Evolutionary conservation across 2,113 vertebrate species (phyloP).

Genomic region (Mugil cephalus): DNA sequence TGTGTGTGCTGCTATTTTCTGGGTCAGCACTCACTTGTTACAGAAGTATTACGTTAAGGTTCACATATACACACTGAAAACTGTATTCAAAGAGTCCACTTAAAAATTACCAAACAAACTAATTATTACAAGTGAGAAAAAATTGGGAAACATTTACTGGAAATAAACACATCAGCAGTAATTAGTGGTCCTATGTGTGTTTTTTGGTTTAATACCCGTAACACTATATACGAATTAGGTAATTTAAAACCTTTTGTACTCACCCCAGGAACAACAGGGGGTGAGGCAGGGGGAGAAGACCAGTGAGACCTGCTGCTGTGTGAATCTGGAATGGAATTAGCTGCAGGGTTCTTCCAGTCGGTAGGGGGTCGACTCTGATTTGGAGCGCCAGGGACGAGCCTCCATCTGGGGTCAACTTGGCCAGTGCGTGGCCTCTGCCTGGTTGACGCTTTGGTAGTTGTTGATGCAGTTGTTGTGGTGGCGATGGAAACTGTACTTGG

Average conservation of each 20-base stretch:
- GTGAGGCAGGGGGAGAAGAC: constrained; percentile 30
- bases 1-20: constrained; percentile 27
- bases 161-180: constrained; percentile 26
- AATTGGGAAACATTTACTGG: constrained; percentile 18
- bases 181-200: neutral
- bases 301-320: constrained; percentile 63
- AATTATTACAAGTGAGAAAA: constrained; percentile 29
- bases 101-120: constrained; percentile 29
- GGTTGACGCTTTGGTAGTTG: constrained; percentile 38
- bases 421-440: constrained; percentile 25
- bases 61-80: neutral
- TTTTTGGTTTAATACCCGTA: neutral
- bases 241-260: constrained; percentile 55
- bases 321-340: constrained; percentile 85
- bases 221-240: constrained; percentile 9
- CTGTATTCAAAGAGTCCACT: constrained; percentile 33
- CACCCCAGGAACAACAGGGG: constrained; percentile 66
- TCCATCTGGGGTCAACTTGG: constrained; percentile 49
- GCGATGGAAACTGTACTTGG: constrained; percentile 12
- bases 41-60: constrained; percentile 46
- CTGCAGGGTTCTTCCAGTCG: constrained; percentile 77
- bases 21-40: constrained; percentile 41
- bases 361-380: constrained; percentile 53
- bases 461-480: constrained; percentile 25
- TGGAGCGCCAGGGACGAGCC: constrained; percentile 53